Evolutionary conservation across 2,113 vertebrate genomes (phyloP).

Genomic region (Donacobius atricapilla): DNA sequence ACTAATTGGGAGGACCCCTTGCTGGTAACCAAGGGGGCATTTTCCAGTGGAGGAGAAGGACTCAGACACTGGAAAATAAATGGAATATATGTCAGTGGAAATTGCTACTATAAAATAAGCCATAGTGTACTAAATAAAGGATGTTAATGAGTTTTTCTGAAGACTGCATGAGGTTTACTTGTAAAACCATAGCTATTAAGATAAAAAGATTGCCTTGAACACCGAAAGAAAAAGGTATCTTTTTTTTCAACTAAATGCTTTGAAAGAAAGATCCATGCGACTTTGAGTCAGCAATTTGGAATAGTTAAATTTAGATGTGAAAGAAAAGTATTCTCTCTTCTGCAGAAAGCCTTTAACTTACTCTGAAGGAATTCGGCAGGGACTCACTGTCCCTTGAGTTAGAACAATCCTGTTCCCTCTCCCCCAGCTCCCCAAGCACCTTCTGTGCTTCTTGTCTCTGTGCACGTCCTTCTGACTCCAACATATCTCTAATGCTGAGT

Average conservation of each 20-base stretch:
- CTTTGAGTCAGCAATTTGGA: not conserved
- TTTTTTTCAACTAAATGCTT: not conserved
- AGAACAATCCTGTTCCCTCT: not conserved
- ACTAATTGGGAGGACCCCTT: not conserved
- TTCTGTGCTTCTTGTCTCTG: not conserved
- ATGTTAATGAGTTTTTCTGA: not conserved
- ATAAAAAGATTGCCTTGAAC: not conserved
- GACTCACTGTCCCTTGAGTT: not conserved
- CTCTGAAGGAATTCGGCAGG: constrained; percentile 11
- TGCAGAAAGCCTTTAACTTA: not conserved
- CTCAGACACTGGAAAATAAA: not conserved
- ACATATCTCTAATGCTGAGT: not conserved
- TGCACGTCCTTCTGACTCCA: not conserved
- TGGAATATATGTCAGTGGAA: not conserved
- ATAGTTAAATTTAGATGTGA: not conserved
- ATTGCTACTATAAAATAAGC: not conserved
- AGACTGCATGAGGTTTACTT: not conserved
- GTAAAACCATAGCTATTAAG: not conserved
- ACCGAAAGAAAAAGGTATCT: not conserved
- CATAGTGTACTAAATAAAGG: not conserved
- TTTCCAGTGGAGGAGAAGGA: not conserved
- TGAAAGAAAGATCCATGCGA: not conserved
- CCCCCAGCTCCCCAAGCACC: not conserved
- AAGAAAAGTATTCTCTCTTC: constrained; percentile 5
- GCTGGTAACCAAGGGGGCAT: not conserved